phyloP scores from a whole-genome alignment of 2,888 invertebrate species.

The Liposcelis brunnea region DNA sequence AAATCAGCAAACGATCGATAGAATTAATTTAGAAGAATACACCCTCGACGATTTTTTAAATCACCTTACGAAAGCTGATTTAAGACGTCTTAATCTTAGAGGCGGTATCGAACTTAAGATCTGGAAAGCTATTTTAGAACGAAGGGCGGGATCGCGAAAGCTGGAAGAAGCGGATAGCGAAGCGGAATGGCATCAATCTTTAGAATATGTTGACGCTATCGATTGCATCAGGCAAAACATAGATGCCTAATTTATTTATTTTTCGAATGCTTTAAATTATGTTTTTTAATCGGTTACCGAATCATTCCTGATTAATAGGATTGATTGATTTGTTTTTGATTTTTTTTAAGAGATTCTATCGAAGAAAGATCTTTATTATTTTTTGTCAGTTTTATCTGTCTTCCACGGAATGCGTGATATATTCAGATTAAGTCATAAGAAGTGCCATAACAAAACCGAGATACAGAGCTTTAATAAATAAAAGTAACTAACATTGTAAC shows the following conservation, averaged over 20 bases:
- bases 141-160: conserved; percentile 26
- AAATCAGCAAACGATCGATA: conserved; percentile 45
- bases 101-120: conserved; percentile 68
- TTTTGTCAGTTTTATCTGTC: no score
- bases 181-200: not conserved
- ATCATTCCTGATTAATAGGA: no score
- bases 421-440: no score
- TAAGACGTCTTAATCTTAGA: conserved; percentile 54
- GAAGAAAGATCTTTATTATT: no score
- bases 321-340: no score
- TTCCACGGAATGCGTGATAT: no score
- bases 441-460: no score
- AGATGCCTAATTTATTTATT: not conserved
- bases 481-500: no score
- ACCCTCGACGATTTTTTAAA: conserved; percentile 61
- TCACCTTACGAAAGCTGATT: conserved; percentile 64
- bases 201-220: conserved; percentile 1
- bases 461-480: no score
- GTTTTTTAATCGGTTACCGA: no score
- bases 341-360: no score
- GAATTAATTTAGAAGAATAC: conserved; percentile 57
- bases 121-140: conserved; percentile 63
- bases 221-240: not conserved
- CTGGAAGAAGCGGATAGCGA: not conserved
- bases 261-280: no score